Conservation (phyloP, 2,888 invertebrate species). For the Periphyllus acericola region DNA sequence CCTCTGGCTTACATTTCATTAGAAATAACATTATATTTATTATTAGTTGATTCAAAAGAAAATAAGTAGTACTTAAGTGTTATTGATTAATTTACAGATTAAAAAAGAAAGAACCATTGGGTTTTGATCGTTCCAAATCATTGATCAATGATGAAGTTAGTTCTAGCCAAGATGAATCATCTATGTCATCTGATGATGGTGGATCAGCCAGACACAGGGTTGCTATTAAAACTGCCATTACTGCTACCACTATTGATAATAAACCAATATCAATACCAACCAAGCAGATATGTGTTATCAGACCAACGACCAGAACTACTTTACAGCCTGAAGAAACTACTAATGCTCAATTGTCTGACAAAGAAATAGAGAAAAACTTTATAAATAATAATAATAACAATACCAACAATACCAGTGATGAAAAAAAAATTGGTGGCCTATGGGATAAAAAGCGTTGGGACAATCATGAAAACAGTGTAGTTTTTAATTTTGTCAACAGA, state of each 20-base stretch:
- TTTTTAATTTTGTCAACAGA: constrained; percentile 87
- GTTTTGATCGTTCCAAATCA: constrained; percentile 55
- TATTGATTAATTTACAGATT: constrained; percentile 32
- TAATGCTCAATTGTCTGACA: constrained; percentile 69
- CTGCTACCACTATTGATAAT: constrained; percentile 30
- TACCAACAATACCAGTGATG: constrained; percentile 26
- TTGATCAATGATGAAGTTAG: constrained; percentile 56
- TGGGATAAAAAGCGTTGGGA: constrained; percentile 70
- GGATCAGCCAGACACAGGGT: constrained; percentile 39
- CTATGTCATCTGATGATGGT: constrained; percentile 57
- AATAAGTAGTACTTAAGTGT: not conserved
- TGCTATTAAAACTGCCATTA: constrained; percentile 50
- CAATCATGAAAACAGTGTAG: constrained; percentile 78
- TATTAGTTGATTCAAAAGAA: too few species aligned
- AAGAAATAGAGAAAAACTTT: constrained; percentile 77
- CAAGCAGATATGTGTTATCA: constrained; percentile 70
- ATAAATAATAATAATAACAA: constrained; percentile 67
- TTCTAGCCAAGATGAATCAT: constrained; percentile 60
- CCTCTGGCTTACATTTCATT: too few species aligned
- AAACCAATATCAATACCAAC: constrained; percentile 66
- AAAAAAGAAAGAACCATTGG: constrained; percentile 54
- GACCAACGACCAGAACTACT: constrained; percentile 69
- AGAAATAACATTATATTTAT: too few species aligned
- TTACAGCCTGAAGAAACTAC: constrained; percentile 63
- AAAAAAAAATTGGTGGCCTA: constrained; percentile 63